phyloP scores from a whole-genome alignment of 1,140 invertebrate genomes.

The Thalassaphorura encarpata region DNA sequence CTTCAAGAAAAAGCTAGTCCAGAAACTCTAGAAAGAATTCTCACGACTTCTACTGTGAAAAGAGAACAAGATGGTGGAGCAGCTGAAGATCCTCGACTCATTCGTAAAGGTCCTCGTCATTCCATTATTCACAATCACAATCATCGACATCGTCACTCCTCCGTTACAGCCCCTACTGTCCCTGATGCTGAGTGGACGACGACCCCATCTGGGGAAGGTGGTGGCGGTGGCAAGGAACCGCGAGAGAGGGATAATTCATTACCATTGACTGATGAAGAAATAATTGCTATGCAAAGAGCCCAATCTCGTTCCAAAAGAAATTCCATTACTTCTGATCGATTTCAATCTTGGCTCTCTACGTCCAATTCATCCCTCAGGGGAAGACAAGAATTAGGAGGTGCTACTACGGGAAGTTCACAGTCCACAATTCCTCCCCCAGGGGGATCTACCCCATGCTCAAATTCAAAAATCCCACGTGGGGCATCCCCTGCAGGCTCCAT shows the following conservation, averaged over 20 bases:
- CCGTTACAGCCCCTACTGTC: neutral
- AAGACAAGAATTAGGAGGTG: conserved; percentile 1
- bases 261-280: conserved; percentile 7
- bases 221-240: neutral
- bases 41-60: neutral
- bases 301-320: conserved; percentile 43
- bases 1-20: conserved; percentile 55
- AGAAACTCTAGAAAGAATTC: conserved; percentile 44
- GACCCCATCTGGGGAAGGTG: neutral
- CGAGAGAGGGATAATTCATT: neutral
- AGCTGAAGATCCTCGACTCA: too few species aligned
- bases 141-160: neutral
- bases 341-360: conserved; percentile 62
- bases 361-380: conserved; percentile 7
- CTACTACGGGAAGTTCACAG: conserved; percentile 30
- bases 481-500: neutral
- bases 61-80: too few species aligned
- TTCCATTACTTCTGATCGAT: conserved; percentile 71
- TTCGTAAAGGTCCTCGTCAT: too few species aligned
- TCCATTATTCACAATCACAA: conserved; percentile 1
- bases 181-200: neutral
- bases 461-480: too few species aligned
- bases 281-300: neutral
- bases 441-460: too few species aligned
- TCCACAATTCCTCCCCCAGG: neutral